These are phyloP conservation scores for Rhagonycha fulva DNA, from an alignment of 2,888 invertebrate species.

Conservation along the genomic window DNA sequence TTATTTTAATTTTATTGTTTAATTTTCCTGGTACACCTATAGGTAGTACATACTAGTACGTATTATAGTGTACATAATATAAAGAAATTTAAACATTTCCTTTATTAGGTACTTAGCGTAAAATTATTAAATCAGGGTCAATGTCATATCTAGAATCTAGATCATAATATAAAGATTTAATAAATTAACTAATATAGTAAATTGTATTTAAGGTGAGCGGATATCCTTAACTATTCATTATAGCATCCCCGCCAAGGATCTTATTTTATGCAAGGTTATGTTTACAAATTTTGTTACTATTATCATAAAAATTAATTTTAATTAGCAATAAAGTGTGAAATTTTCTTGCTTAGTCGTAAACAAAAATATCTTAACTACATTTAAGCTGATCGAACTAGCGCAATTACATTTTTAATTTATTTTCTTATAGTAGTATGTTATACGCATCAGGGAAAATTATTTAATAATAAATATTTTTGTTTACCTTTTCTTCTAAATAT, in stretches of 20 bases:
- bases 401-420: background rate
- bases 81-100: background rate
- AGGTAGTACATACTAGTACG: constrained; percentile 56
- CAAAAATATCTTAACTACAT: background rate
- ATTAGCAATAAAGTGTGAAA: background rate
- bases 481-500: background rate
- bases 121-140: background rate
- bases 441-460: background rate
- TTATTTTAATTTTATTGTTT: no score
- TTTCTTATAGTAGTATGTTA: background rate
- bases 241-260: background rate
- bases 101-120: background rate
- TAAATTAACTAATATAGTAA: background rate
- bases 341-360: background rate
- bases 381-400: background rate
- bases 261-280: background rate
- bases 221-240: background rate
- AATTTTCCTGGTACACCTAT: no score
- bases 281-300: background rate
- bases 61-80: background rate
- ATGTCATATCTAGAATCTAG: background rate
- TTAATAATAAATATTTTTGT: background rate
- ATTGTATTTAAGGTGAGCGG: background rate
- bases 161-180: background rate
- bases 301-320: background rate